Evolutionary conservation across 1,140 invertebrate species (phyloP).

Genomic region (Neodiprion lecontei): DNA sequence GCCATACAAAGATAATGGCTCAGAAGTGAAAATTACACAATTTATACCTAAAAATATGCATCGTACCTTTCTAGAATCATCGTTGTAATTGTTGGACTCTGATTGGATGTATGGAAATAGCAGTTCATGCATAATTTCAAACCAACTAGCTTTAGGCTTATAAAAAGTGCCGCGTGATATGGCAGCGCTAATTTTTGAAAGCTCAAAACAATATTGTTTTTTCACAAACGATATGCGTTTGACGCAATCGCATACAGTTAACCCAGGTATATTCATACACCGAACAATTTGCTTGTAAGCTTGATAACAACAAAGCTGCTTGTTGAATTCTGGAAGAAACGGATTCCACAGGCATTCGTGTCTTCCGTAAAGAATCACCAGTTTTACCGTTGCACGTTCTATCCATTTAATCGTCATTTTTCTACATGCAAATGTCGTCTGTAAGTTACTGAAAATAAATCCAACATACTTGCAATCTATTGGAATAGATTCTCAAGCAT

Average conservation of each 20-base stretch:
- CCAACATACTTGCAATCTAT: too few relatives aligned
- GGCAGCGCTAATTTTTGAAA: conserved; percentile 10
- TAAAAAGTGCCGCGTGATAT: conserved; percentile 8
- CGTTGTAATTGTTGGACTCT: not conserved
- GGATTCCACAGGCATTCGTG: conserved; percentile 9
- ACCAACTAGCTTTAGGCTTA: conserved; percentile 13
- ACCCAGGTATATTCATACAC: conserved; percentile 11
- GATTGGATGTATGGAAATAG: conserved; percentile 10
- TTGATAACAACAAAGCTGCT: too few relatives aligned
- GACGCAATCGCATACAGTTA: conserved; percentile 17
- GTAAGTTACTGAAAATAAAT: not conserved
- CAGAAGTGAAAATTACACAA: not conserved
- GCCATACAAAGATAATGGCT: too few relatives aligned
- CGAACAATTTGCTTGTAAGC: conserved; percentile 10
- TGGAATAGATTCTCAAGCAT: too few relatives aligned
- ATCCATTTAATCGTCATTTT: conserved; percentile 14
- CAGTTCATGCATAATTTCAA: conserved; percentile 19
- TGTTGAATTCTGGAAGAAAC: conserved; percentile 12
- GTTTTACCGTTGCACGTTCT: not conserved
- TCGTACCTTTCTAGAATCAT: not conserved
- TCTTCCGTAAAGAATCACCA: conserved; percentile 9
- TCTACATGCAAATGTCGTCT: not conserved
- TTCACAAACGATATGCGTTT: conserved; percentile 9
- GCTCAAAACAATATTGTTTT: conserved; percentile 12
- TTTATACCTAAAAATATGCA: not conserved